Evolutionary conservation across 2,113 vertebrate species (phyloP), one percentile per base, ranked within the genome.

Genomic region (Catharus fuscescens): DNA sequence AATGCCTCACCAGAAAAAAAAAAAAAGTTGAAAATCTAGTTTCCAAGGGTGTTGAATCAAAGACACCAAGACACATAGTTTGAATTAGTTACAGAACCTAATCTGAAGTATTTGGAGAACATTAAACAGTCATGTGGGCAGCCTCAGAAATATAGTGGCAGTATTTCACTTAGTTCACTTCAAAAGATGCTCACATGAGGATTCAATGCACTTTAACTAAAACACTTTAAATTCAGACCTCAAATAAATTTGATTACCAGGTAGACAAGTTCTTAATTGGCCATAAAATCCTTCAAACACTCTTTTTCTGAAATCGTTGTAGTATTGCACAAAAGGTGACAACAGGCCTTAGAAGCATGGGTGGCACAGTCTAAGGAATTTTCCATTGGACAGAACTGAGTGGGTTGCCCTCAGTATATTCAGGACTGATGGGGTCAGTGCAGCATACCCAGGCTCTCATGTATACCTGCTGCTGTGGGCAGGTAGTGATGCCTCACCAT

Each of bases 51-150:
- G 10, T 47, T 82, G n/a, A 92, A 76, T 90, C 40, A 80, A 90
- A 90, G 66, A 32, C 29, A 73, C 20, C 15, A 65, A 91, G 50
- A 86, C 54, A 12, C 50, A 85, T 80, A 70, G 60, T n/a, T 2
- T 52, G 45, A 92, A 85, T 92, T 86, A 92, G 88, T 65, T 94
- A 88, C 67, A 82, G 4, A 6, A 36, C 38, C 92, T 44, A 93
- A 80, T 82, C 18, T 86, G 54, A 88, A 77, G 28, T 93, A 95
- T 92, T 91, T 95, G 80, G 25, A 88, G 66, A 80, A 59, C 42
- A 73, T 92, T 91, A 91, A 95, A 74, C 19, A 74, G 57, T 65
- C 34, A 42, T 77, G 50, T 31, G 11, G 36, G 32, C 32, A 69
- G 28, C 25, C 34, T 81, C 40, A 95, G 70, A 96, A 94, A 86